Evolutionary conservation across 2,888 invertebrate species (phyloP).

Genomic region (Drosophila pseudotalamancana): DNA sequence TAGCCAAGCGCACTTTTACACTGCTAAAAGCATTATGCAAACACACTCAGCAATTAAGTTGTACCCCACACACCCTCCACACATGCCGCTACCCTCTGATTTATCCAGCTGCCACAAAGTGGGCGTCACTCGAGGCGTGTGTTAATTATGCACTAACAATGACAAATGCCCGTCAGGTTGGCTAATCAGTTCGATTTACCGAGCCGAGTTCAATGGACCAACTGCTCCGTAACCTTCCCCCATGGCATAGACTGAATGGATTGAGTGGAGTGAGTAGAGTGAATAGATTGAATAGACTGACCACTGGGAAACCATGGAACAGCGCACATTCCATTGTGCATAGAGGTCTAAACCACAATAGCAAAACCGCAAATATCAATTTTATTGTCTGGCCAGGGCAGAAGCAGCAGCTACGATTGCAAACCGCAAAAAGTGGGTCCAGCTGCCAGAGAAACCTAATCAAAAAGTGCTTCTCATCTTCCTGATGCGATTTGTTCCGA

Average conservation of each 20-base stretch:
- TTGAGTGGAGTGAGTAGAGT: no score
- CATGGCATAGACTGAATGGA: no score
- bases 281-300: conserved; percentile 21
- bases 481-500: conserved; percentile 31
- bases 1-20: conserved; percentile 61
- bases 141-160: conserved; percentile 75
- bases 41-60: conserved; percentile 76
- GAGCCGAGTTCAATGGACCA: conserved; percentile 25
- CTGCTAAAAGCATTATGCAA: conserved; percentile 72
- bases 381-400: conserved; percentile 58
- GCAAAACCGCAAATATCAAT: conserved; percentile 74
- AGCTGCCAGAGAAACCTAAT: conserved; percentile 42
- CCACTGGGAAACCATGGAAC: conserved; percentile 21
- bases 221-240: no score
- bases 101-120: conserved; percentile 56
- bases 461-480: conserved; percentile 43
- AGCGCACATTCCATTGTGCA: conserved; percentile 34
- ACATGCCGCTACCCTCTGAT: conserved; percentile 39
- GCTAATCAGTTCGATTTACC: conserved; percentile 34
- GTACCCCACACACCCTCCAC: conserved; percentile 20
- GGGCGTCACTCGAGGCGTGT: conserved; percentile 47
- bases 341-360: conserved; percentile 16
- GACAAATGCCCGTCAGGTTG: conserved; percentile 58
- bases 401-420: conserved; percentile 11
- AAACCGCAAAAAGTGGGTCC: conserved; percentile 41